Base-by-base conservation (phyloP, 2,888 invertebrate species). In the Bellardia pandia region DNA sequence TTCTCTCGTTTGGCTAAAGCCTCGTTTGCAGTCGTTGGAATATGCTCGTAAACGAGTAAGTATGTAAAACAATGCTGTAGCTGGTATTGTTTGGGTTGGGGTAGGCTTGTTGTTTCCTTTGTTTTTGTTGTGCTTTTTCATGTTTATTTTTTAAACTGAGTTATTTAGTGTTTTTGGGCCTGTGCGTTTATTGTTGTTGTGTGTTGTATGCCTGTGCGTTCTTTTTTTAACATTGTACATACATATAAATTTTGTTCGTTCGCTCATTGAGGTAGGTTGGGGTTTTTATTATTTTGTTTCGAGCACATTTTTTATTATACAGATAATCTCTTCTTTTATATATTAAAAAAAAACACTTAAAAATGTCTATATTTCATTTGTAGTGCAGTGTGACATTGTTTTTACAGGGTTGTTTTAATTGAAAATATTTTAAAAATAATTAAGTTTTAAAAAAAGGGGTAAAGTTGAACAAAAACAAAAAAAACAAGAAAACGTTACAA, bases 221-320 rank as follows among this genome's bases (percentile, higher is more conserved):
- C 0, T 37, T 16, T 51, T 37, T 48, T 33, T 40, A 37, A 37
- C 5, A 37, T 6, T 13, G 75, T 42, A 40, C 53, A 62, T 68
- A 37, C 23, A 23, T 23, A 23, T 23, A 23, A 23, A 23, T 62
- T 82, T 79, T 71, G 69, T 83, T 71, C 79, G 37, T 82, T 45
- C 58, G 42, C 64, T 64, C 11, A 16, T 40, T 86, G 86, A 86
- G 86, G 86, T 77, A 86, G 86, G 86, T 86, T 86, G 84, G 74
- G 86, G 77, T 51, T 64, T 42, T 64, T 48, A 72, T 13, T 11
- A 69, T 58, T 58, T 48, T 75, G 6, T 40, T 64, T 37, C 42
- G 11, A 23, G 16, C 9, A n/a, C 42, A 33, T 5, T 4, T 33
- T 33, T 33, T 5, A 33, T 1, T 37, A 37, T 37, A 37, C 37